phyloP scores from a whole-genome alignment of 2,113 vertebrate species.

The Ploceus nigricollis region DNA sequence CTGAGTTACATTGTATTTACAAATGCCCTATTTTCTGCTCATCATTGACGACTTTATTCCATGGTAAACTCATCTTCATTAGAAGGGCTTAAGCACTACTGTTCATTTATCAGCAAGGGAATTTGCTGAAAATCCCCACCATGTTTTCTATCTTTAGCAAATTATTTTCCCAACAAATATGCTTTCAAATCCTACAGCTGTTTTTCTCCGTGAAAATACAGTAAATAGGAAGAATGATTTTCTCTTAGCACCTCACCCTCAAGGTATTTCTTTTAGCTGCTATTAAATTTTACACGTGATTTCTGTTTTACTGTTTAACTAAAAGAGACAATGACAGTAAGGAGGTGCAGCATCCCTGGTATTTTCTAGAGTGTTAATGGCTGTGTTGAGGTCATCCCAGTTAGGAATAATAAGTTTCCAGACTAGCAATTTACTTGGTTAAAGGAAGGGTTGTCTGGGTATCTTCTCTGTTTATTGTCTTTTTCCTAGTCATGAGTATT shows the following conservation, averaged over 20 bases:
- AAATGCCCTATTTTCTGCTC: slow-evolving; percentile 68
- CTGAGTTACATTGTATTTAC: slow-evolving; percentile 61
- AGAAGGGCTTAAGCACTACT: slow-evolving; percentile 50
- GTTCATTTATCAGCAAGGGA: slow-evolving; percentile 55
- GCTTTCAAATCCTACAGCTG: slow-evolving; percentile 24
- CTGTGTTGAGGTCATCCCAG: neutral
- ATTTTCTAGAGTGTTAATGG: neutral
- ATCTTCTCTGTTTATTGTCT: neutral
- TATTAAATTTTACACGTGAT: neutral
- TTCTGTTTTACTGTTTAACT: slow-evolving; percentile 25
- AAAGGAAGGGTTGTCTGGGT: neutral
- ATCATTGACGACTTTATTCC: slow-evolving; percentile 64
- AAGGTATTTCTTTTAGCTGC: slow-evolving; percentile 3
- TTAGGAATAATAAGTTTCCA: neutral
- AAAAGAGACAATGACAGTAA: neutral
- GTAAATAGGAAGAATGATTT: neutral
- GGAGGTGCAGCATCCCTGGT: neutral
- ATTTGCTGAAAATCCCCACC: slow-evolving; percentile 44
- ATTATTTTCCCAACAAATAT: slow-evolving; percentile 26
- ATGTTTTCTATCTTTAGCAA: slow-evolving; percentile 37
- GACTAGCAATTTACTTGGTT: slow-evolving; percentile 8
- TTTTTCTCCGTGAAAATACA: neutral
- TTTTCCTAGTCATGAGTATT: neutral
- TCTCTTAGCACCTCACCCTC: neutral
- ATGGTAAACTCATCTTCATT: slow-evolving; percentile 68